phyloP scores from a whole-genome alignment of 2,888 invertebrate genomes.

The Gibbula magus region DNA sequence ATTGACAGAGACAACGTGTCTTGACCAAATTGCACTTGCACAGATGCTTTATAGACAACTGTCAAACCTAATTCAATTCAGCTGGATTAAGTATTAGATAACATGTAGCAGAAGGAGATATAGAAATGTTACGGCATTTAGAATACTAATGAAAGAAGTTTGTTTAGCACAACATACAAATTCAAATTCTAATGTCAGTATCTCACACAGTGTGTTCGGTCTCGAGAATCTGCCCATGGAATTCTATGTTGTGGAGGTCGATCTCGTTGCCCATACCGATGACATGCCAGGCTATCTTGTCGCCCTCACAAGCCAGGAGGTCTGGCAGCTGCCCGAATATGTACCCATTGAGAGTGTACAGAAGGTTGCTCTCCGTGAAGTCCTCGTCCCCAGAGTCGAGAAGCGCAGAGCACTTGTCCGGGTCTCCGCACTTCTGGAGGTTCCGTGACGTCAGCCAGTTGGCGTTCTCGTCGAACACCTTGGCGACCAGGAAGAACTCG shows the following conservation, averaged over 20 bases:
- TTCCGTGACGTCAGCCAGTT: conserved; percentile 49
- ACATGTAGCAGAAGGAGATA: no score
- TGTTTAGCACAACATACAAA: no score
- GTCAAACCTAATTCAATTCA: no score
- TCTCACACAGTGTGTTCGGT: conserved; percentile 21
- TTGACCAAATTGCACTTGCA: no score
- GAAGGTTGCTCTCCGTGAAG: conserved; percentile 50
- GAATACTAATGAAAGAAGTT: no score
- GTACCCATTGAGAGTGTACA: conserved; percentile 56
- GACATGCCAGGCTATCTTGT: conserved; percentile 54
- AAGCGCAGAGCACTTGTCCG: conserved; percentile 39
- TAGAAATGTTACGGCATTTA: no score
- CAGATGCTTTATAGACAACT: no score
- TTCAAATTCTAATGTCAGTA: neutral
- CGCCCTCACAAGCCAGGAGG: conserved; percentile 48
- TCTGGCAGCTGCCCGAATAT: conserved; percentile 52
- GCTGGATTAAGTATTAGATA: no score
- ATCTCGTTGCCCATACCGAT: conserved; percentile 57
- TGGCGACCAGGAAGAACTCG: conserved; percentile 53
- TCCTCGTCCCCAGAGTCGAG: conserved; percentile 40
- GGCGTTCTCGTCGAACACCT: conserved; percentile 52
- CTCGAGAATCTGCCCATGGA: conserved; percentile 21
- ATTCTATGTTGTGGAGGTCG: conserved; percentile 46
- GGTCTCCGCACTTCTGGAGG: conserved; percentile 45
- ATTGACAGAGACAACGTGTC: no score